Percentiles rank a stretch among this genome's conserved stretches.
phyloP scores from a whole-genome alignment of 2,113 vertebrate species.

The Aptenodytes patagonicus region DNA sequence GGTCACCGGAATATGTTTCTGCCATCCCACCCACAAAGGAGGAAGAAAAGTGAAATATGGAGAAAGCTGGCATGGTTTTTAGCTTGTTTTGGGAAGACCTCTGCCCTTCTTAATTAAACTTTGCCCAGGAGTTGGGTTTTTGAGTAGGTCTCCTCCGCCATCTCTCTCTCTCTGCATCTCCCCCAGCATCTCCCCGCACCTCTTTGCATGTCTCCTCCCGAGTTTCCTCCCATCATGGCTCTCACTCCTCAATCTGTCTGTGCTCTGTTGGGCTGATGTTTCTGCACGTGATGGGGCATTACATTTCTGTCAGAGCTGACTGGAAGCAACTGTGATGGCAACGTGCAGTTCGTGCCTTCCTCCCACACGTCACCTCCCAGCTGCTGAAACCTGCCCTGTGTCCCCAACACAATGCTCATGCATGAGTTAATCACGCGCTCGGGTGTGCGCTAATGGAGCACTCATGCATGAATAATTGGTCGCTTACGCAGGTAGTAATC shows the following conservation, averaged over 20 bases:
- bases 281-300: rapidly evolving
- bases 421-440: rapidly evolving
- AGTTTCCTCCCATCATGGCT: rapidly evolving
- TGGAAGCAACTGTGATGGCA: background rate
- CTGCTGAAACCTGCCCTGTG: background rate
- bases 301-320: background rate
- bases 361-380: background rate
- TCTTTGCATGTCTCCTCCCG: background rate
- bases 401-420: rapidly evolving
- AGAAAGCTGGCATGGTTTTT: background rate
- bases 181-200: background rate
- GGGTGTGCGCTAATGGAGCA: background rate
- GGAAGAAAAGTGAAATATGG: background rate
- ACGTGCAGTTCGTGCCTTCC: background rate
- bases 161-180: background rate
- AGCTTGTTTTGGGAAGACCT: background rate
- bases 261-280: background rate
- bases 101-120: background rate
- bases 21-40: background rate
- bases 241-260: rapidly evolving
- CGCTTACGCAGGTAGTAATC: background rate
- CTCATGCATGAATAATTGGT: rapidly evolving
- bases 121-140: background rate
- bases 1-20: background rate
- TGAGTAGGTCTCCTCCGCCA: background rate